Conservation (phyloP, 2,797 vertebrate species). For the Heteromormyrus szaboi region DNA sequence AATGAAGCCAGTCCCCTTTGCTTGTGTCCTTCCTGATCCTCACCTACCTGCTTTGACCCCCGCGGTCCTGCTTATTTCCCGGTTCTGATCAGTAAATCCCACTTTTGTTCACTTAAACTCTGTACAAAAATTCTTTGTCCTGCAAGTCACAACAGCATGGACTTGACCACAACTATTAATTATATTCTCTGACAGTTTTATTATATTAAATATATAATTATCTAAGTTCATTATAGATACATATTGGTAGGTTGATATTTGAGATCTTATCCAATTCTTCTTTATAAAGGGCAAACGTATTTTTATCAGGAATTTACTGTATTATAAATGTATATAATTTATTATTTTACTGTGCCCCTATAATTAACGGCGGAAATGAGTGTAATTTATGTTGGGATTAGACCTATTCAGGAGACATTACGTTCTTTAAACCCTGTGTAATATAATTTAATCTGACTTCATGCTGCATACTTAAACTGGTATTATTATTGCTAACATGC, state of each 20-base stretch:
- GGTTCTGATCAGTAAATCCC: background rate
- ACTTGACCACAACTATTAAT: background rate
- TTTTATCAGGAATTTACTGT: background rate
- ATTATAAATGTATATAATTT: constrained; percentile 1
- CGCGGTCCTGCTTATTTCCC: background rate
- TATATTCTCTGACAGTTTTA: background rate
- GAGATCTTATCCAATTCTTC: background rate
- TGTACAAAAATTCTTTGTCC: background rate
- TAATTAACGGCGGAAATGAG: background rate
- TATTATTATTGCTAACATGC: constrained; percentile 27
- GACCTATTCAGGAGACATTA: constrained; percentile 30
- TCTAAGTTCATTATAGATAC: background rate
- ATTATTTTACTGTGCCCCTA: background rate
- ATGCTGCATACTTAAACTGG: constrained; percentile 30
- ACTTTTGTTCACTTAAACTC: background rate
- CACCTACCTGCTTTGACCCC: background rate
- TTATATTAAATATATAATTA: background rate
- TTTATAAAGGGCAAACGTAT: background rate
- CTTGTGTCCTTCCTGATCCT: background rate
- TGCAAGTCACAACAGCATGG: background rate
- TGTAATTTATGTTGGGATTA: constrained; percentile 27
- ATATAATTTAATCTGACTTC: constrained; percentile 41
- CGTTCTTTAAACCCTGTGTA: constrained; percentile 32
- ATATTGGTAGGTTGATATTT: background rate
- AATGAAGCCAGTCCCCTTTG: background rate